Base-by-base conservation (phyloP, 2,888 invertebrate species). In the Griposia aprilina region DNA sequence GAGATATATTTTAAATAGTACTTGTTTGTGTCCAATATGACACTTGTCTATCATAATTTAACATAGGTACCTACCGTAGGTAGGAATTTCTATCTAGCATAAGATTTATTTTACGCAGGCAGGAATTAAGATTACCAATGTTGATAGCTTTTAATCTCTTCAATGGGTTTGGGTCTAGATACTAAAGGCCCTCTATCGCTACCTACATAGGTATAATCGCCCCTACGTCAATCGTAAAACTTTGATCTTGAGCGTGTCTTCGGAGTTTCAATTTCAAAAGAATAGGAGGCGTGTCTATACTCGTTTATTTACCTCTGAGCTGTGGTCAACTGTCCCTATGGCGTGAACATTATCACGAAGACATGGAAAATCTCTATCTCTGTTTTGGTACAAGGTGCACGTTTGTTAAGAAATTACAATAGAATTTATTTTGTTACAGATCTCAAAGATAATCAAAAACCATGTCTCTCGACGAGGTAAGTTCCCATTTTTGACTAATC, bases 401-500 rank as follows among this genome's bases (percentile, higher is more conserved):
- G 8, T n/a, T 52, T 60, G n/a, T 17, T 36, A 11, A 2, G 15
- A 57, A 20, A 57, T 70, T 63, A n/a, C 10, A 59, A 67, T 63
- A 45, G 0, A 41, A 52, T 67, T 65, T 73, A 50, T 69, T 88
- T 92, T 92, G 90, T 95, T 95, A 80, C 96, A 96, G 96, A 95
- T 96, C 93, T 94, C 93, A 90, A 85, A 75, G 69, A 65, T 85
- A 84, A 81, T 80, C 89, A 87, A 65, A 67, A 91, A 93, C 81
- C 88, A 97, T 97, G 97, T 97, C 97, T 92, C 94, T 97, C 83
- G 94, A 96, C 83, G 95, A 95, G 93, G 97, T 97, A 92, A 96
- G 93, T 88, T 62, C 0, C 30, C 0, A 45, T 57, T 66, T 23
- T 52, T 76, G 13, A 66, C 36, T 62, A 74, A n/a, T 78, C 0